Base-by-base conservation (phyloP, 2,888 invertebrate species). In the Drosophila suboccidentalis region DNA sequence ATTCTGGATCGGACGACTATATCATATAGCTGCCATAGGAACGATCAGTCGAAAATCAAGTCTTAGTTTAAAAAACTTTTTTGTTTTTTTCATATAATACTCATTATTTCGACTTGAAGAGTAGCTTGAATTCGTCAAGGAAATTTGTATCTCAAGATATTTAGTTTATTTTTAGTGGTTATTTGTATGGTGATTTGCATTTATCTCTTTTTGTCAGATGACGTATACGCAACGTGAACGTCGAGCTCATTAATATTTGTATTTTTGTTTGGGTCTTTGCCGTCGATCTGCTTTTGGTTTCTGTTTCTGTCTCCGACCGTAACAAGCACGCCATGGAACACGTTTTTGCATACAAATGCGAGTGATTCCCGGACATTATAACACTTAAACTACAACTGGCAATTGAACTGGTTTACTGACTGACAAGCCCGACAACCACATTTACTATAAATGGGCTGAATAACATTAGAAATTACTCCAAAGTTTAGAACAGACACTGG, bases 291-390 rank as follows among this genome's bases (percentile, higher is more conserved):
- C 70, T 17, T 19, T 19, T 8, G 15, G 26, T 38, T 32, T 26
- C 5, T 36, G 13, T 36, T 41, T 50, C 5, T 5, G 43, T 34
- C 11, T 54, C 44, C n/a, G 61, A 46, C 62, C 71, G 68, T 73
- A 71, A 70, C 79, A 76, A 76, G 79, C 74, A 71, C 79, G 53
- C 38, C 68, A 61, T 62, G 73, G 73, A 84, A 87, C 83, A 84
- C 82, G 87, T 84, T 84, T 84, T 82, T 82, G 80, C 69, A 87
- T 87, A 67, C 68, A 63, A 84, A 84, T 84, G 61, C 66, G 36
- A 47, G n/a, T 49, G 26, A n/a, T 38, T 63, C n/a, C 53, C n/a
- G 53, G 15, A 39, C 29, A 15, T 43, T 34, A 44, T 38, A 36
- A n/a, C 17, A 44, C 34, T 13, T 36, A 32, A 11, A 22, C 19